Evolutionary conservation across 2,888 invertebrate species (phyloP).

Genomic region (Drosophila cognata): DNA sequence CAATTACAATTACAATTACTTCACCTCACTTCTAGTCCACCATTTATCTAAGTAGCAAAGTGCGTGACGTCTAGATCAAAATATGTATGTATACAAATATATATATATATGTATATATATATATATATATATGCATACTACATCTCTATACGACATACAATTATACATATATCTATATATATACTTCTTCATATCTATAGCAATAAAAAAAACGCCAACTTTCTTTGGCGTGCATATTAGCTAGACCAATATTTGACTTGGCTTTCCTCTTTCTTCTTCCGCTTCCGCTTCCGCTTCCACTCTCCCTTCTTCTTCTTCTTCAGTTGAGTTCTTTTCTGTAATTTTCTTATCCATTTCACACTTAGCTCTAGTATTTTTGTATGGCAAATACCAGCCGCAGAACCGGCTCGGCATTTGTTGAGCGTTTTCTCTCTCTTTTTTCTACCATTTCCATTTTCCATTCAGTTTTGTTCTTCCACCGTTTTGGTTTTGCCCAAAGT

Average conservation of each 20-base stretch:
- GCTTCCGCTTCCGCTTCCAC: conserved; percentile 3
- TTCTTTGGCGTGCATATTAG: conserved; percentile 69
- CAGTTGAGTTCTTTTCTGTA: conserved; percentile 14
- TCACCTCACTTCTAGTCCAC: conserved; percentile 14
- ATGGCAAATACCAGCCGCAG: conserved; percentile 21
- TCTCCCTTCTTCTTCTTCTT: conserved; percentile 13
- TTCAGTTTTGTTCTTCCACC: neutral
- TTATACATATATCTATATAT: neutral
- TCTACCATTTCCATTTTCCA: conserved; percentile 12
- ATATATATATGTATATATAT: conserved; percentile 6
- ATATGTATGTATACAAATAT: conserved; percentile 4
- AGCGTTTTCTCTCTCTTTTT: conserved; percentile 15
- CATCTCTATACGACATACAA: neutral
- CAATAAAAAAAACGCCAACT: conserved; percentile 21
- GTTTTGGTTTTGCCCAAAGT: conserved; percentile 14
- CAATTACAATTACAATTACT: conserved; percentile 17
- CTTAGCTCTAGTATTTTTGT: conserved; percentile 40
- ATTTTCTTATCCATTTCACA: conserved; percentile 45
- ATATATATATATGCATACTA: conserved; percentile 9
- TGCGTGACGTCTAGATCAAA: conserved; percentile 60
- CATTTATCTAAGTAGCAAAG: conserved; percentile 67
- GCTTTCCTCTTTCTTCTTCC: conserved; percentile 41
- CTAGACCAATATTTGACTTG: conserved; percentile 71
- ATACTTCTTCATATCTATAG: conserved; percentile 7
- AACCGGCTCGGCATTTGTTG: conserved; percentile 11